A percentile compares a stretch with the other conserved stretches of the same genome.
phyloP scores from a whole-genome alignment of 2,113 vertebrate genomes.

The Corapipo altera region DNA sequence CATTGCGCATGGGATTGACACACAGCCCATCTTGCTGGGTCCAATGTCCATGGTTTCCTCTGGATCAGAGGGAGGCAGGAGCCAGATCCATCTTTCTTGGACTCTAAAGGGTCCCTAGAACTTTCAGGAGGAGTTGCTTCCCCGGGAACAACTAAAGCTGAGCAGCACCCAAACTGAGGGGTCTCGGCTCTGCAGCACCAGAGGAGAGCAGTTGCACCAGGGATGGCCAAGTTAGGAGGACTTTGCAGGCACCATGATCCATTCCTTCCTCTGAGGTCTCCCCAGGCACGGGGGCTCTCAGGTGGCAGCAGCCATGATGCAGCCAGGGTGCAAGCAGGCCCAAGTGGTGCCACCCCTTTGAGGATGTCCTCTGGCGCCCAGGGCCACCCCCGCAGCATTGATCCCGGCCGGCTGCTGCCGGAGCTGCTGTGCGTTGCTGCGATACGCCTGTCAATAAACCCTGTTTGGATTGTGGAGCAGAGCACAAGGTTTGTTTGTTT shows the following conservation, averaged over 20 bases:
- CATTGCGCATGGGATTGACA: accelerated
- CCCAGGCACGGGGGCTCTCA: accelerated
- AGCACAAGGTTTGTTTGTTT: slow-evolving; percentile 82
- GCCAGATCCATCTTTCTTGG: not conserved
- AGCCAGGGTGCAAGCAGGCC: accelerated
- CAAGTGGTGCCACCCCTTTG: not conserved
- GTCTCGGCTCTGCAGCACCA: not conserved
- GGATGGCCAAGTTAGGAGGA: too few relatives aligned
- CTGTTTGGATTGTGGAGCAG: slow-evolving; percentile 78
- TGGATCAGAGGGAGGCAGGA: not conserved
- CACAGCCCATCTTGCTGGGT: not conserved
- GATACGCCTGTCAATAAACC: slow-evolving; percentile 83
- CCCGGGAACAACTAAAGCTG: not conserved
- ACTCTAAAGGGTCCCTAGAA: not conserved
- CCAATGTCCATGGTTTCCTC: not conserved
- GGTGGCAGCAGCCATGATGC: not conserved
- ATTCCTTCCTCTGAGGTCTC: not conserved
- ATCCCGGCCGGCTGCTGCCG: slow-evolving; percentile 20
- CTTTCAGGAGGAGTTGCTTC: not conserved
- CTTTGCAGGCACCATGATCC: not conserved
- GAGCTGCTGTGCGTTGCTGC: slow-evolving; percentile 76
- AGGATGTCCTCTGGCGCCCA: not conserved
- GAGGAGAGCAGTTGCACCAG: not conserved
- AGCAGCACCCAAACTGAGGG: not conserved
- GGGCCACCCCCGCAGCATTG: slow-evolving; percentile 6